These are phyloP conservation scores for Bungarus multicinctus DNA, from an alignment of 2,113 vertebrate genomes.

Conservation along the genomic window DNA sequence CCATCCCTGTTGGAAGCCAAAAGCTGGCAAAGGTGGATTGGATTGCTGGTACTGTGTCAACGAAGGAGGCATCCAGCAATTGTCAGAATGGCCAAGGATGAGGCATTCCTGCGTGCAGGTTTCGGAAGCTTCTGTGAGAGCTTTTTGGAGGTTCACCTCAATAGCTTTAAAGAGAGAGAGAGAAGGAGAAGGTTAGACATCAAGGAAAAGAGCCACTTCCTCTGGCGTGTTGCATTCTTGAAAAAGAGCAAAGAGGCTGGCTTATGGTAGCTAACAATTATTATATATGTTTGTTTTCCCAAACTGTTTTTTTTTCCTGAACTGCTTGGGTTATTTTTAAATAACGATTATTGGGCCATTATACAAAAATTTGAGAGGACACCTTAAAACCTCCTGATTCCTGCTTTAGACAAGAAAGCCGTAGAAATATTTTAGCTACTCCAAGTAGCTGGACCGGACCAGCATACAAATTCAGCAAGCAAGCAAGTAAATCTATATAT, in stretches of 20 bases:
- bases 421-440: neutral
- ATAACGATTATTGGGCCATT: neutral
- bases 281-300: neutral
- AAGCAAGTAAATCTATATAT: neutral
- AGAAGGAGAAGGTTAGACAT: slow-evolving; percentile 21
- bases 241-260: neutral
- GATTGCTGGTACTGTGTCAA: slow-evolving; percentile 80
- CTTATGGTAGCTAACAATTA: neutral
- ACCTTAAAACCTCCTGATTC: neutral
- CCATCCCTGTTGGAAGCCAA: slow-evolving; percentile 84
- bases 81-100: slow-evolving; percentile 95
- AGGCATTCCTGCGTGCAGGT: slow-evolving; percentile 97
- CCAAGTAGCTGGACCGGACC: neutral
- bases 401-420: neutral
- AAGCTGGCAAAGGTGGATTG: slow-evolving; percentile 69
- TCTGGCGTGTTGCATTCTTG: neutral
- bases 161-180: slow-evolving; percentile 75
- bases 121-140: slow-evolving; percentile 89
- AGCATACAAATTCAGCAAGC: neutral
- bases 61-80: slow-evolving; percentile 96
- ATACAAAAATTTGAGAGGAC: neutral
- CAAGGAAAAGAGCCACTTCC: neutral
- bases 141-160: slow-evolving; percentile 92
- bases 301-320: neutral
- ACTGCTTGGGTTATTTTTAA: neutral